Evolutionary conservation across 2,797 vertebrate species (phyloP), one percentile per base, ranked within the genome.

Genomic region (Gadopsis bispinosus): DNA sequence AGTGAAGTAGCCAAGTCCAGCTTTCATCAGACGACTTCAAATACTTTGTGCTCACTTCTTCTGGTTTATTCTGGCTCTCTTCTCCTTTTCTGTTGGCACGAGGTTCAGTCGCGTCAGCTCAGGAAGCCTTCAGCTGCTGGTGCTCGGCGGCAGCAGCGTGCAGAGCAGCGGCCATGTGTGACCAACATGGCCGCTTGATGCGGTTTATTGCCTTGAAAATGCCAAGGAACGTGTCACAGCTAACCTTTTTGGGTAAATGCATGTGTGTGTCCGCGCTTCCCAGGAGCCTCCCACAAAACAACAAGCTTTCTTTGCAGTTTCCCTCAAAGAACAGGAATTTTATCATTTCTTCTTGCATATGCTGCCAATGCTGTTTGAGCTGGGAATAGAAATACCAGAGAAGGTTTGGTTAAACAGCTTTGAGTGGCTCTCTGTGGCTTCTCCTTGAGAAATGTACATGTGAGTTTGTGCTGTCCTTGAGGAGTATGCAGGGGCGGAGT

Each of bases 171-270:
- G 60, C 20, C 5, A 81, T 72, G 77, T 79, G 85, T 76, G 80
- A 89, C 84, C 80, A 76, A 87, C 81, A 82, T 78, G 75, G 62
- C 86, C 11, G 33, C 69, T 82, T 80, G 77, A 77, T 86, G 67
- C 56, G n/a, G 58, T 75, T 86, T 76, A 80, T 74, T 67, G 75
- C 83, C 54, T 79, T 5, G 26, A 79, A 87, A 89, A 88, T 88
- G 83, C 73, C 90, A 81, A 54, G 62, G 66, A 64, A 73, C 22
- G 33, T 89, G 84, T 87, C 77, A 78, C 43, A 54, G 53, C 77
- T 87, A 88, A 87, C 79, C 85, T 86, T 90, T 89, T 80, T 26
- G 26, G 56, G 33, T 67, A 73, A 74, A 79, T 70, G 70, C 3
- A 10, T 55, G 56, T 54, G 39, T 71, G 35, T 65, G 33, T 45